A percentile compares a stretch with the other conserved stretches of the same genome.
phyloP scores from a whole-genome alignment of 2,888 invertebrate species.

The Apamea crenata region DNA sequence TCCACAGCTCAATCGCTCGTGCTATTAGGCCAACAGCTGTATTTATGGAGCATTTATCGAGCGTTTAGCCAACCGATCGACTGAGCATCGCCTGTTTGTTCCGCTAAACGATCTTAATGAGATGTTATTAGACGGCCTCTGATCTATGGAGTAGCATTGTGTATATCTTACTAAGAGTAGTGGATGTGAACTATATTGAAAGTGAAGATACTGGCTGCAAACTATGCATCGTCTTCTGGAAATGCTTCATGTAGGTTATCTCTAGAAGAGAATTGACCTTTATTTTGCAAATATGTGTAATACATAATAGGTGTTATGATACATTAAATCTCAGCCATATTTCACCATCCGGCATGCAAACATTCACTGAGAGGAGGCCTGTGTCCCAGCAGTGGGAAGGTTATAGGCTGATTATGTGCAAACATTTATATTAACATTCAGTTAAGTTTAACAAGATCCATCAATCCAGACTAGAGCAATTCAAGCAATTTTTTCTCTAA shows the following conservation, averaged over 20 bases:
- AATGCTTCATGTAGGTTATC: too few species aligned
- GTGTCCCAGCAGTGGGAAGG: too few species aligned
- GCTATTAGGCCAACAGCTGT: slow-evolving; percentile 32
- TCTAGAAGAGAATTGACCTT: not conserved
- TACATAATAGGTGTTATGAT: not conserved
- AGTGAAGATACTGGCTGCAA: not conserved
- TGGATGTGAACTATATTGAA: not conserved
- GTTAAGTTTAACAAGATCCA: not conserved
- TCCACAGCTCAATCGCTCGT: slow-evolving; percentile 44
- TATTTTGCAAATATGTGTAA: not conserved
- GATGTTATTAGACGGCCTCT: slow-evolving; percentile 41
- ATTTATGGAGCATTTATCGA: slow-evolving; percentile 56
- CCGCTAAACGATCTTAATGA: slow-evolving; percentile 51
- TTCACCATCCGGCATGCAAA: not conserved
- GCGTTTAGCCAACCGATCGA: slow-evolving; percentile 27
- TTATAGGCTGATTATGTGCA: not conserved
- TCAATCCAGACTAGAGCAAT: not conserved
- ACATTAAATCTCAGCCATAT: not conserved
- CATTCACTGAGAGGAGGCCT: not conserved
- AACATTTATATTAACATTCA: not conserved
- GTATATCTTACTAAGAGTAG: slow-evolving; percentile 1
- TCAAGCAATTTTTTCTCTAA: not conserved
- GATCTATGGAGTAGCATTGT: slow-evolving; percentile 42
- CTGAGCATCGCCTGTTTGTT: slow-evolving; percentile 52
- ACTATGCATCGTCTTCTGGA: not conserved